phyloP scores from a whole-genome alignment of 2,888 invertebrate species.

The Drosophila paramelanica region DNA sequence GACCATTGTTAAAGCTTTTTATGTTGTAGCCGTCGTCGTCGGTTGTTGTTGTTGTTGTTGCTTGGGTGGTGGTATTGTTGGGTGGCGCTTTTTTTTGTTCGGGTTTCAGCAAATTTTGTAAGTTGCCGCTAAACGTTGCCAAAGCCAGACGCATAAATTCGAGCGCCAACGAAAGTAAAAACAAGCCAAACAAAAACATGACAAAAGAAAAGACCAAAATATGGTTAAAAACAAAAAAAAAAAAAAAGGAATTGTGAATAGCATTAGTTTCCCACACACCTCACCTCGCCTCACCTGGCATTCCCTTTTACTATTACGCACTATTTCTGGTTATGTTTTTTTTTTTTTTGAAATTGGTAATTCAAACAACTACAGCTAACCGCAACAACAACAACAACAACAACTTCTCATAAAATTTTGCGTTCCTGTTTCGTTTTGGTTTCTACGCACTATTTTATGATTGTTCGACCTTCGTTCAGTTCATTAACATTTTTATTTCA shows the following conservation, averaged over 20 bases:
- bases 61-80: constrained; percentile 1
- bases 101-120: constrained; percentile 33
- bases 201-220: constrained; percentile 13
- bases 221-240: constrained; percentile 10
- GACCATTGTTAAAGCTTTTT: constrained; percentile 44
- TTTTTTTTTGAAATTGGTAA: constrained; percentile 29
- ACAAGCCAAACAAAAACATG: constrained; percentile 21
- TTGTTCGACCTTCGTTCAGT: constrained; percentile 73
- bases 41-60: not conserved
- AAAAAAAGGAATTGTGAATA: constrained; percentile 13
- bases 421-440: constrained; percentile 26
- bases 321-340: constrained; percentile 30
- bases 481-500: constrained; percentile 68
- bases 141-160: constrained; percentile 50
- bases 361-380: constrained; percentile 27
- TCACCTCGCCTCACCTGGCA: not conserved
- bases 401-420: constrained; percentile 24
- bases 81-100: constrained; percentile 6
- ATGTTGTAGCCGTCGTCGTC: constrained; percentile 8
- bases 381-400: constrained; percentile 14
- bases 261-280: constrained; percentile 5
- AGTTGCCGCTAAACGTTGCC: constrained; percentile 22
- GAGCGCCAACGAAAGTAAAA: constrained; percentile 44
- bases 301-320: not conserved
- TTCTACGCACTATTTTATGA: constrained; percentile 34